phyloP scores from a whole-genome alignment of 1,140 invertebrate genomes.

The Trachymyrmex cornetzi region DNA sequence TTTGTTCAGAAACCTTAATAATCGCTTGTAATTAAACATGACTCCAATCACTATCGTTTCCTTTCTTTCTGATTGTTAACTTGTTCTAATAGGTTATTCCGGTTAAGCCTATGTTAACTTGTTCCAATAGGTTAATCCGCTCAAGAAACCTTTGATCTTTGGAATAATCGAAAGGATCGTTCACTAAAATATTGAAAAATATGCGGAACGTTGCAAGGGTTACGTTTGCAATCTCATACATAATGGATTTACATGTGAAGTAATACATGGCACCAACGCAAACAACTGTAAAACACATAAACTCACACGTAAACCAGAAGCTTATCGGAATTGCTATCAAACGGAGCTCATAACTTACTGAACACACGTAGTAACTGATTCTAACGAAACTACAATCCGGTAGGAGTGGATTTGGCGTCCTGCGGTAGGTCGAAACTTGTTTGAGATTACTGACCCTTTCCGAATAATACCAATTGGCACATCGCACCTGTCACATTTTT shows the following conservation, averaged over 20 bases:
- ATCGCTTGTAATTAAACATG: not conserved
- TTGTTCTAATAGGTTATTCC: not conserved
- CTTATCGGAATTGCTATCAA: constrained; percentile 50
- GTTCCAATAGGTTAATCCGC: not conserved
- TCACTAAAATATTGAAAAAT: constrained; percentile 61
- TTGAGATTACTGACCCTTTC: not conserved
- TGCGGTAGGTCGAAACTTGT: not conserved
- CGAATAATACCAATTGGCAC: not conserved
- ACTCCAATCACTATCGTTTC: not conserved
- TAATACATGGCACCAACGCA: constrained; percentile 23
- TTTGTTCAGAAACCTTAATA: not conserved
- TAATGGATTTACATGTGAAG: constrained; percentile 42
- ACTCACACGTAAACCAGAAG: constrained; percentile 30
- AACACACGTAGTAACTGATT: constrained; percentile 22
- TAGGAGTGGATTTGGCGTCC: not conserved
- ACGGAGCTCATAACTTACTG: constrained; percentile 44
- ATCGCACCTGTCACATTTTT: not conserved
- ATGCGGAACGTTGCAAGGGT: constrained; percentile 27
- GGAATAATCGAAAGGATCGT: constrained; percentile 8
- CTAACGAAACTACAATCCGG: constrained; percentile 15
- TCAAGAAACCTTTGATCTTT: constrained; percentile 37
- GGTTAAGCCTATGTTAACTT: not conserved
- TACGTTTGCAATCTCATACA: constrained; percentile 52
- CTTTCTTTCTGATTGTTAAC: not conserved
- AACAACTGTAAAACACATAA: constrained; percentile 44